Conservation (phyloP, 1,140 invertebrate genomes). For the Drosophila pandora region DNA sequence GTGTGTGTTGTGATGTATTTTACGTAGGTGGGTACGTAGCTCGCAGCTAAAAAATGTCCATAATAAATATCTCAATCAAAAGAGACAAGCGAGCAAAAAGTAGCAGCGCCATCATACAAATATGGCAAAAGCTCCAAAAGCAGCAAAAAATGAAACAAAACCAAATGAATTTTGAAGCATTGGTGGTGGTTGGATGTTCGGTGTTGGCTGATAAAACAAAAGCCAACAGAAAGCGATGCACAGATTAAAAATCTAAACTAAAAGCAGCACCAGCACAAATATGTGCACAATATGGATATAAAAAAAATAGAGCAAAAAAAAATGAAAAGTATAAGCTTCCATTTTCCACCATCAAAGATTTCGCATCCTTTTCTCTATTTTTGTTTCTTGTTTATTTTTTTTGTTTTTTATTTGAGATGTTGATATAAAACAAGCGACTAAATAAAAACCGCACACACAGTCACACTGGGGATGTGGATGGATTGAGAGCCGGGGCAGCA, state of each 20-base stretch:
- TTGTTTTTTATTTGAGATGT: constrained; percentile 47
- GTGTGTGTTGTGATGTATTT: neutral
- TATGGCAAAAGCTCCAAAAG: constrained; percentile 16
- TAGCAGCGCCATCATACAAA: neutral
- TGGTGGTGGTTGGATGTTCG: constrained; percentile 36
- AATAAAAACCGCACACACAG: constrained; percentile 74
- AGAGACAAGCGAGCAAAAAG: constrained; percentile 62
- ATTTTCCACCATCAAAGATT: constrained; percentile 77
- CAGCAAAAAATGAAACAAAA: constrained; percentile 62
- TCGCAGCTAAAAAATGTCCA: constrained; percentile 50
- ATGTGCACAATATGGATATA: constrained; percentile 23
- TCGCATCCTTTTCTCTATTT: constrained; percentile 12
- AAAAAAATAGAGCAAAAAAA: constrained; percentile 3
- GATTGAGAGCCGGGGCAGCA: constrained; percentile 18
- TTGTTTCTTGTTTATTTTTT: constrained; percentile 2
- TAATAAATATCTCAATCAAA: constrained; percentile 81
- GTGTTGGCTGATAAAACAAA: constrained; percentile 62
- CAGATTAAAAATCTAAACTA: constrained; percentile 75
- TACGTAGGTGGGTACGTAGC: constrained; percentile 1
- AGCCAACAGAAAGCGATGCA: constrained; percentile 61
- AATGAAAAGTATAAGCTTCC: constrained; percentile 61
- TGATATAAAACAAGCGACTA: constrained; percentile 78
- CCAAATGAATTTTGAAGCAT: constrained; percentile 73
- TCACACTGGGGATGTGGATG: constrained; percentile 29
- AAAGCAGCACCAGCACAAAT: constrained; percentile 41